Percentiles rank a stretch among this genome's conserved stretches.
phyloP scores from a whole-genome alignment of 2,888 invertebrate species.

The Itoplectis maculator region DNA sequence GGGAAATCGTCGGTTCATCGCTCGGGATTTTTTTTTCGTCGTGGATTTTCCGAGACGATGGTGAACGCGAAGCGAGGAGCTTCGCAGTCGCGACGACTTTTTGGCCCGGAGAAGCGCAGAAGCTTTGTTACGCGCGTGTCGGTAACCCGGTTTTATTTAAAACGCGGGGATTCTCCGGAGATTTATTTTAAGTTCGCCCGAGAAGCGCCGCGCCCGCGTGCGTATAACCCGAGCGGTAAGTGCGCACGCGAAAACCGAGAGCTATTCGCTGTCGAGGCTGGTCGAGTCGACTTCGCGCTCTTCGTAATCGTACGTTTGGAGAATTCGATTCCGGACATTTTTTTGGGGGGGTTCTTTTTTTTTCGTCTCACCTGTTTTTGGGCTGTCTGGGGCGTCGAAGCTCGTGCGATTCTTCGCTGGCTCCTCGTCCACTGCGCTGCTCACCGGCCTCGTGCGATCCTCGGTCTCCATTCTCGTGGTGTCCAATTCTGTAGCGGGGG shows the following conservation, averaged over 20 bases:
- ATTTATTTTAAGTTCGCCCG: conserved; percentile 80
- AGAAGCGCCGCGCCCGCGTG: too few relatives aligned
- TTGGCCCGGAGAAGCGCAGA: conserved; percentile 29
- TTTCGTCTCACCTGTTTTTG: conserved; percentile 73
- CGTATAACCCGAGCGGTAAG: conserved; percentile 28
- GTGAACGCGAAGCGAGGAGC: not conserved
- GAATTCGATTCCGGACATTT: not conserved
- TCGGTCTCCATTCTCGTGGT: conserved; percentile 68
- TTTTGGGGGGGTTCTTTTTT: not conserved
- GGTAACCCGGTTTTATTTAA: conserved; percentile 81
- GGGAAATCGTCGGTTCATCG: not conserved
- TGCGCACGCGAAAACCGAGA: not conserved
- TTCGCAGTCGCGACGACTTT: conserved; percentile 3
- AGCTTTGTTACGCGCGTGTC: conserved; percentile 66
- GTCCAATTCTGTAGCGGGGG: conserved; percentile 57
- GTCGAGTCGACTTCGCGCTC: not conserved
- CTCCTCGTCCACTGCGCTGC: conserved; percentile 67
- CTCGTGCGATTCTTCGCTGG: conserved; percentile 70
- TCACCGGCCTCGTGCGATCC: conserved; percentile 66
- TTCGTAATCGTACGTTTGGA: not conserved
- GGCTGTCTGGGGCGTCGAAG: conserved; percentile 69
- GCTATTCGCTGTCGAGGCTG: too few relatives aligned
- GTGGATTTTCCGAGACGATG: conserved; percentile 33
- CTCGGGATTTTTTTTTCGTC: not conserved
- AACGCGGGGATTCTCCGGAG: conserved; percentile 78